Evolutionary conservation across 2,113 vertebrate species (phyloP), one percentile per base, ranked within the genome.

Genomic region (Camelus bactrianus): DNA sequence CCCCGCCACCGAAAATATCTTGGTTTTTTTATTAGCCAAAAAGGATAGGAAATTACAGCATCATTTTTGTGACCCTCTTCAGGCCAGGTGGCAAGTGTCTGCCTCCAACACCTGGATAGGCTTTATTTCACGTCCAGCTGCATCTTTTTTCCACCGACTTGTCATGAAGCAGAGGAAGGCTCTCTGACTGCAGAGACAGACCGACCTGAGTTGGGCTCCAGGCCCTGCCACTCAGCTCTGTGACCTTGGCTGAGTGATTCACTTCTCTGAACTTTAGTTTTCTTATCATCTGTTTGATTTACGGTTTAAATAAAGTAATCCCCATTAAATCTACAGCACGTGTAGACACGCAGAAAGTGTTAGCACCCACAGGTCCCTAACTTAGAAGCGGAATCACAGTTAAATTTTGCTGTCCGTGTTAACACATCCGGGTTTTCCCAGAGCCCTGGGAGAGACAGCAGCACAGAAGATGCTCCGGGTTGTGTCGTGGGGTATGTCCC

Each of bases 1-100:
- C 38, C 38, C 38, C 4, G 38, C 38, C 38, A 42, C 38, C 38
- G 38, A 83, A 96, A 93, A 93, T 89, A 60, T 50, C 82, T 58
- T 82, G n/a, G 35, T n/a, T 86, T 64, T 93, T 95, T 97, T 95
- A 54, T 89, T 91, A 87, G 82, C 94, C 67, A 54, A 72, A 87
- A 87, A 79, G 56, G 72, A 38, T 94, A 95, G 95, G 93, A 94
- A 97, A 97, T 95, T 48, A 91, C 76, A 95, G 82, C 96, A 86
- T 96, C 86, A 90, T 75, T 89, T 82, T 77, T 52, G 69, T 28
- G 8, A 64, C 35, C 50, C 17, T 85, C 91, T 91, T 91, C 62
- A 56, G 32, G 64, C 94, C 95, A 95, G 97, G 95, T 97, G 96
- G 96, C 96, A 54, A 77, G 28, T 72, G 62, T 86, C 89, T 94